Evolutionary conservation across 2,888 invertebrate genomes (phyloP), one percentile per base, ranked within the genome.

Genomic region (Nebria brevicollis): DNA sequence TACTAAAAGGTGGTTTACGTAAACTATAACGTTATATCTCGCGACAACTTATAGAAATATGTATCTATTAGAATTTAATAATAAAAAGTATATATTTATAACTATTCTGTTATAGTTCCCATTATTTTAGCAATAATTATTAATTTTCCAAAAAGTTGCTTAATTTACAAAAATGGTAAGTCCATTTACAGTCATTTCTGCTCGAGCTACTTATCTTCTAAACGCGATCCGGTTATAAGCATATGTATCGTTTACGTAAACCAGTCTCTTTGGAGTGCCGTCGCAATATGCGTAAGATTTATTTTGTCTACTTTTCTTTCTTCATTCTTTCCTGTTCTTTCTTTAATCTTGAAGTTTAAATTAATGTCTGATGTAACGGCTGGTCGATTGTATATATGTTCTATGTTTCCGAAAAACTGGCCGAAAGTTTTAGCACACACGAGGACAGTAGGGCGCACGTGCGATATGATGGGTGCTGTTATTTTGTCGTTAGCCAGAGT

Each of bases 401-500:
- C 43, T 10, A 43, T 43, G 54, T 54, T 54, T 13, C 13, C 54
- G 13, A 54, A 54, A 25, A 68, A 68, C 68, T 15, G 15, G 68
- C 68, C 68, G 68, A 68, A 54, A 54, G 54, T 54, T 54, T 54
- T 34, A 34, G 7, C 15, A 1, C 65, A 65, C 65, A 15, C 15
- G 66, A 66, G 13, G 13, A 6, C 20, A 66, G 66, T 20, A 66
- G 66, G n/a, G 66, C 66, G n/a, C 66, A 66, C 25, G 68, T 68
- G 68, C 15, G 68, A 68, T 25, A 11, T 15, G 68, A 25, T 68
- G 25, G 68, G n/a, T 15, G 15, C 68, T 68, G 25, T 76, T 66
- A 66, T 76, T 76, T 76, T 41, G 26, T 76, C 76, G 76, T 76
- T 76, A 76, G 34, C 66, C 34, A 11, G 64, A 65, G 68, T 68